phyloP scores from a whole-genome alignment of 2,888 invertebrate species.

The Cynaeus angustus region DNA sequence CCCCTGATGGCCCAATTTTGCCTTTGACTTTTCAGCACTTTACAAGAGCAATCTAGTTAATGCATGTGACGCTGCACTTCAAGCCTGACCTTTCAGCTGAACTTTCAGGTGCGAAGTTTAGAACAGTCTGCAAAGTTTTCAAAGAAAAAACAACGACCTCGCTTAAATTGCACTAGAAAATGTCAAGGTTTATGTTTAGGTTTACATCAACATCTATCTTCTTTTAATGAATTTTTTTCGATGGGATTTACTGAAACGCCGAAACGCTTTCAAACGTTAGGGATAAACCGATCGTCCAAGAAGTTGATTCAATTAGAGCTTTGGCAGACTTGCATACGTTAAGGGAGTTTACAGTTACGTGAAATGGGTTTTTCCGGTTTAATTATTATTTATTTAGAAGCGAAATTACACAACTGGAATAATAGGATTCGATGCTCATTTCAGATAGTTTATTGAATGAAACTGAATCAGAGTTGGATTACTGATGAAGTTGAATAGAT shows the following conservation, averaged over 20 bases:
- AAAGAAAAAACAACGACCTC: neutral
- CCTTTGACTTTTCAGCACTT: neutral
- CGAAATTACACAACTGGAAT: conserved; percentile 15
- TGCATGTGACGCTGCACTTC: conserved; percentile 19
- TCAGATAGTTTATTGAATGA: conserved; percentile 30
- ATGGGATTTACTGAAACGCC: conserved; percentile 2
- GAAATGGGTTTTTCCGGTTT: conserved; percentile 22
- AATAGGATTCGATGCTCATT: conserved; percentile 26
- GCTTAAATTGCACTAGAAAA: conserved; percentile 6
- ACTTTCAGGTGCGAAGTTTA: conserved; percentile 10
- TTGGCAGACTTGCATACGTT: conserved; percentile 10
- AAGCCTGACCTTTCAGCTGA: conserved; percentile 7
- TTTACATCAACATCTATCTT: neutral
- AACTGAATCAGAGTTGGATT: conserved; percentile 21
- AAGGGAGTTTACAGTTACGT: neutral
- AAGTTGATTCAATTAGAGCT: conserved; percentile 28
- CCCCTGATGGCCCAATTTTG: too few species aligned
- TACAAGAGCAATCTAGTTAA: conserved; percentile 8
- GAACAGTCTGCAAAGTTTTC: conserved; percentile 5
- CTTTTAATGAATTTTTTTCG: conserved; percentile 9
- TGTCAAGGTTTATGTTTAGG: neutral
- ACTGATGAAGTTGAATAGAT: conserved; percentile 33
- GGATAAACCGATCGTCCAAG: conserved; percentile 14
- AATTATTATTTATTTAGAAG: conserved; percentile 6
- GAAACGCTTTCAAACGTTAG: conserved; percentile 18